phyloP scores from a whole-genome alignment of 2,113 vertebrate genomes.

The Pomatorhinus ruficollis region DNA sequence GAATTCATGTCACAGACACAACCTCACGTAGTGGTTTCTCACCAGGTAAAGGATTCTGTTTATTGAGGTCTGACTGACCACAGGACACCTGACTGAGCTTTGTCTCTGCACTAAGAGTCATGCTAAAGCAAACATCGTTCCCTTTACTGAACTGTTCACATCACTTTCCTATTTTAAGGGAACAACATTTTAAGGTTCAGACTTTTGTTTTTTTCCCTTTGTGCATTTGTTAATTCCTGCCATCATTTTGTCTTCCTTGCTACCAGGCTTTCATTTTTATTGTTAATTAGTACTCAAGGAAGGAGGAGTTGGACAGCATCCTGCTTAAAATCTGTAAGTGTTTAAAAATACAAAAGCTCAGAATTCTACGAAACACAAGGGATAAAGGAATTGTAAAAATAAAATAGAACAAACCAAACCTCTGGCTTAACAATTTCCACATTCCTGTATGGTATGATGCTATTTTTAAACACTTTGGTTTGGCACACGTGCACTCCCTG shows the following conservation, averaged over 20 bases:
- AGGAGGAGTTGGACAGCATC: not conserved
- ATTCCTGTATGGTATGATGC: not conserved
- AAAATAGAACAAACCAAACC: not conserved
- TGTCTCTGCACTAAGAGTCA: not conserved
- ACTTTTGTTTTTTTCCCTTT: not conserved
- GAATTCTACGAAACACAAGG: not conserved
- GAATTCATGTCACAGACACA: not conserved
- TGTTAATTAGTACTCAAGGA: not conserved
- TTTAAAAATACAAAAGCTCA: not conserved
- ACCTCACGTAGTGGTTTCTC: not conserved
- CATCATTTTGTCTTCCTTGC: not conserved
- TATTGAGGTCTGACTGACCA: not conserved
- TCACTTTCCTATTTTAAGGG: not conserved
- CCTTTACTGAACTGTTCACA: not conserved
- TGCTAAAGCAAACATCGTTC: not conserved
- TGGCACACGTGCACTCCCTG: not conserved
- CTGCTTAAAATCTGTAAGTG: not conserved
- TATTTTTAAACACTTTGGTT: not conserved
- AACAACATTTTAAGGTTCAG: not conserved
- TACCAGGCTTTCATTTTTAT: not conserved
- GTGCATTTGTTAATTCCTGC: not conserved
- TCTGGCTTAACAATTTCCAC: not conserved
- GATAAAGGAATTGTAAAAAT: not conserved
- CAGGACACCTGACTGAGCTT: not conserved
- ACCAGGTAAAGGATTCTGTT: not conserved